Evolutionary conservation across 2,888 invertebrate species (phyloP).

Genomic region (Eupelmus urozonus): DNA sequence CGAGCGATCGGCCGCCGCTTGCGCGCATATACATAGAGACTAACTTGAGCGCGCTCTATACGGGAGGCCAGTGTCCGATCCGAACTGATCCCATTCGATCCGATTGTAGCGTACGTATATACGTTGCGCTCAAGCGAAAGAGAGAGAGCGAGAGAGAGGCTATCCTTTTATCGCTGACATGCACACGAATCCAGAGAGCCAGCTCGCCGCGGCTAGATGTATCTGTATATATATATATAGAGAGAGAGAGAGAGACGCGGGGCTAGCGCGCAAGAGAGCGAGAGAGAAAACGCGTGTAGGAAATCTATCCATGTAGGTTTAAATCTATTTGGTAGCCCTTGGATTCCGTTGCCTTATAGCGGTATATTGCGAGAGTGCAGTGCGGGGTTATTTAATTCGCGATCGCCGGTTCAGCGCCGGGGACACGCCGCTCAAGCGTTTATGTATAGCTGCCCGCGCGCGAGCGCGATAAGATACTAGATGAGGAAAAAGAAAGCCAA

Average conservation of each 20-base stretch:
- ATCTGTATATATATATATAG: constrained; percentile 33
- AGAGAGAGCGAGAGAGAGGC: constrained; percentile 12
- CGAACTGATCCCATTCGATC: constrained; percentile 56
- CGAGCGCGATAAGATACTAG: constrained; percentile 38
- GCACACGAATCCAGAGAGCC: constrained; percentile 58
- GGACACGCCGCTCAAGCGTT: constrained; percentile 28
- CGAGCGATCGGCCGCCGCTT: too few species aligned
- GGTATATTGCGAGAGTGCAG: constrained; percentile 20
- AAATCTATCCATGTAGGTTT: constrained; percentile 56
- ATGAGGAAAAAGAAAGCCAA: background rate
- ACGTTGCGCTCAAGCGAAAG: constrained; percentile 12
- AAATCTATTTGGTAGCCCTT: constrained; percentile 55
- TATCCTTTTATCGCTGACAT: constrained; percentile 58
- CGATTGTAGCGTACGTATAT: constrained; percentile 45
- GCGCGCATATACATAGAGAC: background rate
- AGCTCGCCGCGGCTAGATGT: constrained; percentile 18
- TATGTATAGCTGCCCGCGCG: background rate
- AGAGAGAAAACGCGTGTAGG: constrained; percentile 46
- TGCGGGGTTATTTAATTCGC: constrained; percentile 44
- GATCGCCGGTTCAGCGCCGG: background rate
- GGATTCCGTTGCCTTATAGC: constrained; percentile 51
- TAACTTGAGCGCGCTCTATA: background rate
- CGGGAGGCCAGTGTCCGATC: constrained; percentile 37
- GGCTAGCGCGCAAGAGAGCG: constrained; percentile 42
- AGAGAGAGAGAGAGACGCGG: constrained; percentile 60